Base-by-base conservation (phyloP, 2,113 vertebrate species). In the Melanotaenia duboulayi region DNA sequence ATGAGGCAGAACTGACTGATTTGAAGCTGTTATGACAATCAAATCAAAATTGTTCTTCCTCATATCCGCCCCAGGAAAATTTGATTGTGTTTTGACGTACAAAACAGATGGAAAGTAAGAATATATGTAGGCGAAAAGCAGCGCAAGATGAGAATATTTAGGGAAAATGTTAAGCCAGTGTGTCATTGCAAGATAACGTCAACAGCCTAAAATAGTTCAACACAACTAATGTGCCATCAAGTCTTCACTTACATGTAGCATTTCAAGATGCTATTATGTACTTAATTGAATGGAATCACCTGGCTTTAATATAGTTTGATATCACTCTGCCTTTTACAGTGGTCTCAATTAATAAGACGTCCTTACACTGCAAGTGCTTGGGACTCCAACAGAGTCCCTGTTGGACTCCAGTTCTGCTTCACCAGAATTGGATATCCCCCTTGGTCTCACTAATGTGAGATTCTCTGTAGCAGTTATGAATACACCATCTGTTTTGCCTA, bases 1-100 rank as follows among this genome's bases (percentile, higher is more conserved):
- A 17, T 17, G 50, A 56, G 54, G 61, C 23, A 3, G 54, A 69
- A 75, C 52, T 24, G 70, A 74, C 70, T 66, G 82, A 88, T 24
- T 60, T 68, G 62, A 69, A 83, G 56, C 72, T 50, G 67, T 71
- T 66, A 17, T 71, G 76, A 82, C 82, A 80, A 64, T 48, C 5
- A 4, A 66, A 52, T 35, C 65, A 24, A 59, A 1, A 13, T 49
- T 24, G 19, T 22, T 73, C 19, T 66, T 42, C 65, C 51, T 83
- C 78, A 20, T 73, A 60, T 60, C 19, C 3, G 51, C 24, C 72
- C 24, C 35, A 35, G 48, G 28, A 61, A 64, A 70, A 83, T 87
- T 32, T 75, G 74, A 78, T 75, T 84, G 56, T 48, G 32, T 12
- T 52, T 80, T 40, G 19, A 58, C 54, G 57, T 22, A 39, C 28